Percentiles rank a stretch among this genome's conserved stretches.
phyloP scores from a whole-genome alignment of 1,140 invertebrate genomes.

The Drosophila truncata region DNA sequence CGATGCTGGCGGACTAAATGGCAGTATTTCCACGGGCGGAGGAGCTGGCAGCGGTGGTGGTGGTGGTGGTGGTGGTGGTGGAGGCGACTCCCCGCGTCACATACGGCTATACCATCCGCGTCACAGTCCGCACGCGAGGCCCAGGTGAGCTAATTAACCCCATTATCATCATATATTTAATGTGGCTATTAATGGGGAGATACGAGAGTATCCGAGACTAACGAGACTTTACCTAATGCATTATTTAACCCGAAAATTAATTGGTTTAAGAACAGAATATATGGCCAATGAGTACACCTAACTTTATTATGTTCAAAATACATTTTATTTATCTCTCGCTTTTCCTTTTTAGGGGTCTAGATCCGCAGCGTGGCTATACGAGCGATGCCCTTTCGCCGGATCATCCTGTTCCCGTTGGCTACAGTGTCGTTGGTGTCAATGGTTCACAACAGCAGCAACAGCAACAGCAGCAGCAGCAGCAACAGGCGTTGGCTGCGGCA shows the following conservation, averaged over 20 bases:
- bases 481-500: slow-evolving; percentile 61
- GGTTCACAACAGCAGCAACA: slow-evolving; percentile 59
- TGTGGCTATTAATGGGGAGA: not conserved
- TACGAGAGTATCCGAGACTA: not conserved
- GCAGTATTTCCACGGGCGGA: slow-evolving; percentile 64
- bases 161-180: not conserved
- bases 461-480: slow-evolving; percentile 57
- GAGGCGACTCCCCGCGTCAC: slow-evolving; percentile 88
- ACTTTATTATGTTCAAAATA: not conserved
- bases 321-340: not conserved
- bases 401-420: slow-evolving; percentile 71
- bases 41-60: slow-evolving; percentile 35
- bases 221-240: not conserved
- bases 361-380: slow-evolving; percentile 89
- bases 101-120: slow-evolving; percentile 88
- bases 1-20: slow-evolving; percentile 62
- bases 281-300: not conserved
- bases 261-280: not conserved
- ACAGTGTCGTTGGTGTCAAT: slow-evolving; percentile 57
- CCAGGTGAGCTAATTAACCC: slow-evolving; percentile 85
- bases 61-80: slow-evolving; percentile 47
- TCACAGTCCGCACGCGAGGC: slow-evolving; percentile 91
- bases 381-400: slow-evolving; percentile 89
- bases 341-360: slow-evolving; percentile 86
- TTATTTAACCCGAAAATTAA: slow-evolving; percentile 1